Conservation (phyloP, 2,113 vertebrate genomes). For the Ammodytes marinus region DNA sequence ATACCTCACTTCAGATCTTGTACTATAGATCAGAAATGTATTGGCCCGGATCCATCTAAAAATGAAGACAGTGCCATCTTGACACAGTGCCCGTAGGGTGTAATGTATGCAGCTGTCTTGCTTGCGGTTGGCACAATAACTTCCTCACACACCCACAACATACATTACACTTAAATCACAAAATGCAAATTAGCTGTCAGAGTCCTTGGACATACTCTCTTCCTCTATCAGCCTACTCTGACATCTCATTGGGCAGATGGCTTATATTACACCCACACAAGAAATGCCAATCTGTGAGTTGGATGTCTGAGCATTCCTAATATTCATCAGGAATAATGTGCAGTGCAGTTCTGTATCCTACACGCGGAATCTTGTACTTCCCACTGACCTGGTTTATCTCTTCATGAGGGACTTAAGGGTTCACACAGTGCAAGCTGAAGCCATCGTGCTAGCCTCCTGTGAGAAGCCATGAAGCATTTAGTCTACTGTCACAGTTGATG, state of each 20-base stretch:
- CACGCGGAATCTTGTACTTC: slow-evolving; percentile 23
- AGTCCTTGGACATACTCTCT: slow-evolving; percentile 20
- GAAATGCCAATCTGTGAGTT: slow-evolving; percentile 65
- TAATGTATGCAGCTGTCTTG: not conserved
- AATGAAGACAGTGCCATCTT: not conserved
- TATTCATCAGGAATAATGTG: slow-evolving; percentile 31
- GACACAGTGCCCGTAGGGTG: not conserved
- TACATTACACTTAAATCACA: not conserved
- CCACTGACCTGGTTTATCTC: slow-evolving; percentile 18
- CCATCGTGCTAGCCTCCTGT: not conserved
- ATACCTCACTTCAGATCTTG: not conserved
- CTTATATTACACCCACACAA: slow-evolving; percentile 54
- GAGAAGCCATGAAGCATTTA: not conserved
- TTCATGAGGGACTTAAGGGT: not conserved
- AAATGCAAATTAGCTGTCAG: slow-evolving; percentile 51
- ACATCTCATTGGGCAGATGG: slow-evolving; percentile 23
- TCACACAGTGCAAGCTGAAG: not conserved
- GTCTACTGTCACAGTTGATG: not conserved
- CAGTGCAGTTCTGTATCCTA: slow-evolving; percentile 25
- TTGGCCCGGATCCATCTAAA: not conserved
- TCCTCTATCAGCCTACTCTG: slow-evolving; percentile 33
- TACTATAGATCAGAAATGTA: not conserved
- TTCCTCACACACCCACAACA: not conserved
- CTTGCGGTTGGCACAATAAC: not conserved
- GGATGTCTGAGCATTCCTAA: slow-evolving; percentile 41